A percentile compares a stretch with the other conserved stretches of the same genome.
These are phyloP conservation scores for Hephaestus fuliginosus DNA, from an alignment of 2,797 vertebrate genomes.

Conservation along the genomic window DNA sequence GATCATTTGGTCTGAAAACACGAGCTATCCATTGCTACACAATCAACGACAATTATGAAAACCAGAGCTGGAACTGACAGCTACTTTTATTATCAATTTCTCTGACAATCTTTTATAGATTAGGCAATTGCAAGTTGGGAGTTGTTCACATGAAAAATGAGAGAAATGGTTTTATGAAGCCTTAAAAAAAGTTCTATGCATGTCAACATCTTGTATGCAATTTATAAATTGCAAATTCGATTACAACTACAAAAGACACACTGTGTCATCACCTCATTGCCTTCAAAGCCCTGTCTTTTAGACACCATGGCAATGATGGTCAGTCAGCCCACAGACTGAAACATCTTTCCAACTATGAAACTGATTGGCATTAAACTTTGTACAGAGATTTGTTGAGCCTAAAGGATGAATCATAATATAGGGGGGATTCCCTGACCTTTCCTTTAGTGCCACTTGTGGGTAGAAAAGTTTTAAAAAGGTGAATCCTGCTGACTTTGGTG, in stretches of 20 bases:
- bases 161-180: no score
- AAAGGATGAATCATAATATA: background rate
- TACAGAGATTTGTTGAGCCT: background rate
- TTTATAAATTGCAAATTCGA: background rate
- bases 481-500: background rate
- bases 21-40: slow-evolving; percentile 9
- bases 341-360: background rate
- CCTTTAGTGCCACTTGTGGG: background rate
- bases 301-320: background rate
- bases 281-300: background rate
- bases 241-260: background rate
- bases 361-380: background rate
- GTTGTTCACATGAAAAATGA: background rate
- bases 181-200: background rate
- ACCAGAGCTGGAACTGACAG: slow-evolving; percentile 2
- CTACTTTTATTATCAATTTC: slow-evolving; percentile 19
- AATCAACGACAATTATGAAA: background rate
- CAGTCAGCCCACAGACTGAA: background rate
- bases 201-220: background rate
- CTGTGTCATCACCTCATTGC: background rate
- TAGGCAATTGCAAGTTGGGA: background rate
- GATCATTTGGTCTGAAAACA: slow-evolving; percentile 55
- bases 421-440: background rate
- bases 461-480: background rate
- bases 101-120: slow-evolving; percentile 18